A percentile compares a stretch with the other conserved stretches of the same genome.
Evolutionary conservation across 30 jellyfish, hydroid and myxozoan species (phyloP).

Genomic region (Aurelia sp.): DNA sequence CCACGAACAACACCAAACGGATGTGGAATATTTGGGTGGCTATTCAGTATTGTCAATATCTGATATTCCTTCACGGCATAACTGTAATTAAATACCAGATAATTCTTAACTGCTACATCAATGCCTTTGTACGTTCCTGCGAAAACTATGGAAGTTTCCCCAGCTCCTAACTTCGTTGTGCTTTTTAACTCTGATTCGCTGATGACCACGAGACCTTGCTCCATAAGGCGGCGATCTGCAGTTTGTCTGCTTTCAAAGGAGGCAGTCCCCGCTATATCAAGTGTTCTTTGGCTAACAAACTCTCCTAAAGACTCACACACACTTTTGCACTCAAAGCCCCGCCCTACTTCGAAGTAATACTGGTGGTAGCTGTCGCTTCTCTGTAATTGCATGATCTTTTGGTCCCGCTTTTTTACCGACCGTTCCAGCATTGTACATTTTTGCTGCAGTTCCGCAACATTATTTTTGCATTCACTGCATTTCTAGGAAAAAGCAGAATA

Average conservation of each 20-base stretch:
- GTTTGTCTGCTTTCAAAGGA: constrained; percentile 23
- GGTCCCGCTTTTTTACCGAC: constrained; percentile 17
- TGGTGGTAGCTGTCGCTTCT: constrained; percentile 35
- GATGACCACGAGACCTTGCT: constrained; percentile 27
- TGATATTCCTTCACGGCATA: constrained; percentile 20
- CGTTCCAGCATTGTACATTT: constrained; percentile 4
- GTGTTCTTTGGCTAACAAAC: constrained; percentile 29
- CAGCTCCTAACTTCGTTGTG: constrained; percentile 26
- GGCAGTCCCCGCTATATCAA: constrained; percentile 31
- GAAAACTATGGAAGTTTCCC: constrained; percentile 17
- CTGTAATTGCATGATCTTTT: constrained; percentile 11
- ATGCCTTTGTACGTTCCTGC: constrained; percentile 13
- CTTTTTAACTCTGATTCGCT: constrained; percentile 10
- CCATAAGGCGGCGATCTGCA: constrained; percentile 18
- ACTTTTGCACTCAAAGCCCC: constrained; percentile 18
- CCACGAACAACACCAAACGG: constrained; percentile 43
- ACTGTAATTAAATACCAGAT: constrained; percentile 15
- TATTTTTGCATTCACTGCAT: constrained; percentile 19
- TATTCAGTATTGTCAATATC: constrained; percentile 7
- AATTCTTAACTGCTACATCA: constrained; percentile 16
- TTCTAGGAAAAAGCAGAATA: constrained; percentile 9
- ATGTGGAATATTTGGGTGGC: constrained; percentile 39
- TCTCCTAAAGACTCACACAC: constrained; percentile 29
- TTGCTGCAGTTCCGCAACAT: constrained; percentile 9
- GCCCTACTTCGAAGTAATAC: constrained; percentile 9